Percentiles rank a stretch among this genome's conserved stretches.
Conservation (phyloP, 2,797 vertebrate species). For the Gorsachius magnificus region DNA sequence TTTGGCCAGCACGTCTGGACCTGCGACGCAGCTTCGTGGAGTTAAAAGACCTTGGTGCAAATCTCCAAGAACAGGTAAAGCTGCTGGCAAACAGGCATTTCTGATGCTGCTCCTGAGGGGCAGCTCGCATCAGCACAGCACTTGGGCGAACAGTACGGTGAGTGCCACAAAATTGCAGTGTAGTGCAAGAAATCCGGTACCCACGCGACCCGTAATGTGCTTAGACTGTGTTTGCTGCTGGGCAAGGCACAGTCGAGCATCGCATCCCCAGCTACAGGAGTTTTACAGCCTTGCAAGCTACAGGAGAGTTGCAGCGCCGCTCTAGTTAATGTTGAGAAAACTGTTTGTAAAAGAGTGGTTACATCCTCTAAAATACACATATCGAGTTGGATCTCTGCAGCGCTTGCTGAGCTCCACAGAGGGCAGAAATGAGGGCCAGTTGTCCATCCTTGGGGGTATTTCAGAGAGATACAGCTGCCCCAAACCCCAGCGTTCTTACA, state of each 20-base stretch:
- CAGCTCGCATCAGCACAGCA: neutral
- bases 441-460: neutral
- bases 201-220: fast-evolving
- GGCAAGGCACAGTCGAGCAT: neutral
- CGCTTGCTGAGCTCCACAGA: neutral
- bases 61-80: neutral
- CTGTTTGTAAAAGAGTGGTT: neutral
- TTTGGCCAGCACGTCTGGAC: neutral
- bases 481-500: neutral
- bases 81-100: neutral
- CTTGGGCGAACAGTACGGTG: neutral
- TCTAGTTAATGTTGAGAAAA: neutral
- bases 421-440: neutral
- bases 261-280: neutral
- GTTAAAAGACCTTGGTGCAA: neutral
- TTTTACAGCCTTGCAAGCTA: neutral
- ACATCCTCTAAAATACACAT: neutral
- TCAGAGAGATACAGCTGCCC: neutral
- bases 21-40: neutral
- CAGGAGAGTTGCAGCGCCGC: neutral
- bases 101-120: neutral
- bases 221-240: neutral
- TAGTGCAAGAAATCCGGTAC: neutral
- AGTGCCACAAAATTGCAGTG: neutral
- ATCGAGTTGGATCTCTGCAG: neutral